Conservation (phyloP, 2,113 vertebrate species). For the Leptosomus discolor region DNA sequence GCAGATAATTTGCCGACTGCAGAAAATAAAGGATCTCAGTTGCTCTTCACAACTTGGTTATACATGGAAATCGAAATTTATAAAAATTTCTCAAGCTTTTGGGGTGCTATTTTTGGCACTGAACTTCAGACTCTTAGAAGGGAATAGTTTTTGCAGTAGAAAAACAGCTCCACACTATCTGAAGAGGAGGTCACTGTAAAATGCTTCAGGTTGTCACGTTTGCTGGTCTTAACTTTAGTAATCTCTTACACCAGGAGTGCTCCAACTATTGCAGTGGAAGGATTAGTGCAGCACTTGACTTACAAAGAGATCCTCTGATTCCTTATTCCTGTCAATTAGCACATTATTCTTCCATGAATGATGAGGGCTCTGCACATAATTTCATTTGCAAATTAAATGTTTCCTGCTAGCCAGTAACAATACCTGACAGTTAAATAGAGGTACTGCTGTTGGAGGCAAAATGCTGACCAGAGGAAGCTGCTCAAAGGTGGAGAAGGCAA, state of each 20-base stretch:
- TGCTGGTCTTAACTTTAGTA: background rate
- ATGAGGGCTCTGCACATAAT: conserved; percentile 21
- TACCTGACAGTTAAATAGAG: conserved; percentile 54
- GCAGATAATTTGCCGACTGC: background rate
- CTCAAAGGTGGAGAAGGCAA: background rate
- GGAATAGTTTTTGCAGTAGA: background rate
- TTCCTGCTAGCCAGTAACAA: conserved; percentile 43
- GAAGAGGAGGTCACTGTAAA: background rate
- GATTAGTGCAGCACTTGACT: background rate
- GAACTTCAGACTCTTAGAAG: background rate
- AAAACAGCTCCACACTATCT: background rate
- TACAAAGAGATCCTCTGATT: conserved; percentile 30
- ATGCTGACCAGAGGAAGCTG: background rate
- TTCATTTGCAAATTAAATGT: conserved; percentile 67
- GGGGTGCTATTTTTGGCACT: background rate
- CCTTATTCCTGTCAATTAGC: conserved; percentile 66
- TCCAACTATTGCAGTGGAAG: background rate
- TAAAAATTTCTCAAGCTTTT: background rate
- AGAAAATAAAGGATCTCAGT: background rate
- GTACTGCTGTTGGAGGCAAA: background rate
- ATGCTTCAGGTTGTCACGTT: background rate
- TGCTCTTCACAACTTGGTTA: background rate
- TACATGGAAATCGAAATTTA: background rate
- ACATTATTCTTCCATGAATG: conserved; percentile 38
- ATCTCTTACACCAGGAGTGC: background rate